Conservation (phyloP, 2,888 invertebrate genomes). For the Yponomeuta evonymella region DNA sequence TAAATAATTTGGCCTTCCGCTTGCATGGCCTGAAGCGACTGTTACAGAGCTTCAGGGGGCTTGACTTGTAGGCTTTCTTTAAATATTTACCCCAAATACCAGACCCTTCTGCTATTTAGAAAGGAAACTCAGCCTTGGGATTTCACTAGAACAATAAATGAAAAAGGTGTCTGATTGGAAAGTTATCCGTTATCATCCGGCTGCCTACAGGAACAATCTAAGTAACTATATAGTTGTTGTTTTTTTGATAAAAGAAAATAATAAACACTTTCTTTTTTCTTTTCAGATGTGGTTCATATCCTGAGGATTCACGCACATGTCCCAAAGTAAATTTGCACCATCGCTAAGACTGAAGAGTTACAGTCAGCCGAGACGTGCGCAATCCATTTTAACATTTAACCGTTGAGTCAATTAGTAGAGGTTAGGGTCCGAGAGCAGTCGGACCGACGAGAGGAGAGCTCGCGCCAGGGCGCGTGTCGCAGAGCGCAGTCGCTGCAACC, state of each 20-base stretch:
- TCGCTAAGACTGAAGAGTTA: slow-evolving; percentile 43
- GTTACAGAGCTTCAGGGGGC: not conserved
- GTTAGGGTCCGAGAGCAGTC: slow-evolving; percentile 49
- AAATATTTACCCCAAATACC: slow-evolving; percentile 11
- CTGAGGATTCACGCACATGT: slow-evolving; percentile 51
- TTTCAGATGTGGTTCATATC: slow-evolving; percentile 66
- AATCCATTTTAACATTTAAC: slow-evolving; percentile 33
- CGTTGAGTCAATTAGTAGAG: slow-evolving; percentile 46
- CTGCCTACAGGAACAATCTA: slow-evolving; percentile 32
- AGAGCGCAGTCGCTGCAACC: slow-evolving; percentile 49
- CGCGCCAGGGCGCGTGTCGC: slow-evolving; percentile 53
- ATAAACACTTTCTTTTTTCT: slow-evolving; percentile 34
- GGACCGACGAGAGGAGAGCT: slow-evolving; percentile 57
- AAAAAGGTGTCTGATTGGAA: not conserved
- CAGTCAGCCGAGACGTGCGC: slow-evolving; percentile 35
- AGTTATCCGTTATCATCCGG: slow-evolving; percentile 30
- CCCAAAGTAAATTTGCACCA: slow-evolving; percentile 55
- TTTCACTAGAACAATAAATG: not conserved
- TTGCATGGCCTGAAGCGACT: not conserved
- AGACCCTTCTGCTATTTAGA: not conserved
- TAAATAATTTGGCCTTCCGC: not conserved
- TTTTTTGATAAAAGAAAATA: not conserved
- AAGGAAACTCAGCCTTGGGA: not conserved
- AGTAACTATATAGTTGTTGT: not conserved
- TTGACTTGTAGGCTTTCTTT: not conserved